Conservation (phyloP, 2,113 vertebrate genomes). For the Chaetops frenatus region DNA sequence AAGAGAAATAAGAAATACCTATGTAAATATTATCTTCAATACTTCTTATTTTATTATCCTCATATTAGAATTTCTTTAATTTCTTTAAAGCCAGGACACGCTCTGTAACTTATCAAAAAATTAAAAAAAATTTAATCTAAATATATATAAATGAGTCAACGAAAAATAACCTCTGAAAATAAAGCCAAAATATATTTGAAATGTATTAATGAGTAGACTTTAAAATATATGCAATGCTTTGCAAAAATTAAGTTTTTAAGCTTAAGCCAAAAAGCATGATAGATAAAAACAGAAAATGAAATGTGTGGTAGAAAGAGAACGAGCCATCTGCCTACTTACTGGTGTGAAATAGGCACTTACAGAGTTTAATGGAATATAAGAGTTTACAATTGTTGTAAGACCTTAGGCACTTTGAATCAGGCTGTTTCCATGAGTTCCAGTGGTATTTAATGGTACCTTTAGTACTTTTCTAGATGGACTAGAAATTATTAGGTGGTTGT, state of each 20-base stretch:
- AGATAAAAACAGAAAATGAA: background rate
- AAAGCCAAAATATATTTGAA: background rate
- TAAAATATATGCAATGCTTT: background rate
- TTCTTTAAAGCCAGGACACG: background rate
- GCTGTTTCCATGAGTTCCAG: background rate
- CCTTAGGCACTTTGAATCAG: background rate
- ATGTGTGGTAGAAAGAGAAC: background rate
- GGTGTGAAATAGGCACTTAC: background rate
- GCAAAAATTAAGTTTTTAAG: background rate
- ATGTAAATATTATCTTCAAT: background rate
- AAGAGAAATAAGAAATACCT: background rate
- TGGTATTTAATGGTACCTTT: background rate
- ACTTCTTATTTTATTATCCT: background rate
- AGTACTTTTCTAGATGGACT: background rate
- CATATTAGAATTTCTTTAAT: background rate
- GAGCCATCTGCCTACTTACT: background rate
- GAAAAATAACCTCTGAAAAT: background rate
- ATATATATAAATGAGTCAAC: background rate
- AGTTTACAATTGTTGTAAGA: background rate
- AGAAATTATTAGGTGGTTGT: background rate
- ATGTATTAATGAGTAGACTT: background rate
- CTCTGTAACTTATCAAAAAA: background rate
- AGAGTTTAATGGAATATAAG: background rate
- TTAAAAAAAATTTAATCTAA: background rate
- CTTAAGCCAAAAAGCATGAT: background rate